Base-by-base conservation (phyloP, 92 coral and sea anemone species). In the Actinostola sp. region DNA sequence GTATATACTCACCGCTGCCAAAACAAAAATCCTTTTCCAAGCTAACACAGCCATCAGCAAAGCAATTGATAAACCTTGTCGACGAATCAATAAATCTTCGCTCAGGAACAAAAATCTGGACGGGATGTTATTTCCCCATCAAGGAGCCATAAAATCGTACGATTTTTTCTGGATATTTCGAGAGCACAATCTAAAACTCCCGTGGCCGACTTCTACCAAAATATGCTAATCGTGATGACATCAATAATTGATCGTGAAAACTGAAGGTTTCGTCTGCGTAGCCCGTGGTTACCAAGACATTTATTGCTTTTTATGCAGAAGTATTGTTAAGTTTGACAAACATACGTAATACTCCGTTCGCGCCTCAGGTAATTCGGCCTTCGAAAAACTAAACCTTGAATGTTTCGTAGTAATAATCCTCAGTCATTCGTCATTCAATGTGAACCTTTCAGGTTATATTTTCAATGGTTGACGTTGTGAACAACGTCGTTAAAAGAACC, bases 181-280 rank as follows among this genome's bases (percentile, higher is more conserved):
- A 1, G 5, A 57, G n/a, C 27, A 17, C 13, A 4, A 21, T 27
- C 19, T 36, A 4, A 11, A 4, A 26, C 63, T 27, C 63, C 5
- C 10, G 3, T 8, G 39, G 7, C 13, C 36, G 5, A 29, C 13
- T 57, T 27, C 5, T 0, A 3, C 63, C 17, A 27, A 26, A 46
- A 67, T 67, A 67, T 67, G 73, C 73, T 48, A 67, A 67, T 67
- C 15, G 11, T 7, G 73, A 67, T 67, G 28, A 67, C 41, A 67
- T 67, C 28, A 67, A 67, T 67, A 45, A 67, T 67, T 67, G 60
- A 67, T 49, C 60, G 57, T 21, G 5, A 67, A 17, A 67, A 51
- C 24, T 26, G 51, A 63, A 27, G 36, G 32, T 42, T 67, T 67
- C 60, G 33, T 67, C 49, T 67, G 44, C 73, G 73, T 67, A 57